Percentiles rank a stretch among this genome's conserved stretches.
Evolutionary conservation across 2,797 vertebrate species (phyloP).

Genomic region (Kryptopterus vitreolus): DNA sequence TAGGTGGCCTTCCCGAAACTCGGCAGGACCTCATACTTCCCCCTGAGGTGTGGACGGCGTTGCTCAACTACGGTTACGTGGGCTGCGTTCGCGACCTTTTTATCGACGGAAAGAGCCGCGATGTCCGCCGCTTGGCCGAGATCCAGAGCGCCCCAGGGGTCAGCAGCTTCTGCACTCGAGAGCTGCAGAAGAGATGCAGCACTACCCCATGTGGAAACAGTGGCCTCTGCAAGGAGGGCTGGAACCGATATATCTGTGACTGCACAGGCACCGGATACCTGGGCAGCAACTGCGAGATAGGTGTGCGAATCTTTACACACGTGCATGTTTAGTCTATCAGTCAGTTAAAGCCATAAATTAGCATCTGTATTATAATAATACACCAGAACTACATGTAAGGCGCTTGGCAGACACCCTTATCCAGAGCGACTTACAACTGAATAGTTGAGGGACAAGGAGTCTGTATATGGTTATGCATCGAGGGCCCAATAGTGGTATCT

Average conservation of each 20-base stretch:
- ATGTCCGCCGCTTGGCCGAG: constrained; percentile 84
- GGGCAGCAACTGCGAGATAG: constrained; percentile 86
- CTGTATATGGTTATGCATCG: no score
- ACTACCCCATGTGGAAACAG: constrained; percentile 81
- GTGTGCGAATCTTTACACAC: constrained; percentile 61
- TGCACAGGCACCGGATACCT: constrained; percentile 88
- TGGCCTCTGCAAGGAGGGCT: constrained; percentile 88
- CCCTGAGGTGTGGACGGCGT: constrained; percentile 89
- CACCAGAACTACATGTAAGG: no score
- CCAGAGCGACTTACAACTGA: no score
- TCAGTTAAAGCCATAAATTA: not conserved
- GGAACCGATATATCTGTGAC: constrained; percentile 94
- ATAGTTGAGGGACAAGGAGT: no score
- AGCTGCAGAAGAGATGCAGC: constrained; percentile 85
- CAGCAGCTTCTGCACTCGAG: constrained; percentile 85
- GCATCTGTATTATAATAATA: not conserved
- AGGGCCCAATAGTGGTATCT: no score
- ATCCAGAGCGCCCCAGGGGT: constrained; percentile 80
- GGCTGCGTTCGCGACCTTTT: constrained; percentile 92
- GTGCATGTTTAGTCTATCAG: not conserved
- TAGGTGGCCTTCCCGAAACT: constrained; percentile 85
- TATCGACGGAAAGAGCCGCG: constrained; percentile 89
- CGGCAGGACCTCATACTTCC: constrained; percentile 81
- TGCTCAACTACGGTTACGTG: constrained; percentile 88
- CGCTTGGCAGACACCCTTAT: no score